Conservation (phyloP, 2,888 invertebrate genomes). For the Drosophila mimetica region DNA sequence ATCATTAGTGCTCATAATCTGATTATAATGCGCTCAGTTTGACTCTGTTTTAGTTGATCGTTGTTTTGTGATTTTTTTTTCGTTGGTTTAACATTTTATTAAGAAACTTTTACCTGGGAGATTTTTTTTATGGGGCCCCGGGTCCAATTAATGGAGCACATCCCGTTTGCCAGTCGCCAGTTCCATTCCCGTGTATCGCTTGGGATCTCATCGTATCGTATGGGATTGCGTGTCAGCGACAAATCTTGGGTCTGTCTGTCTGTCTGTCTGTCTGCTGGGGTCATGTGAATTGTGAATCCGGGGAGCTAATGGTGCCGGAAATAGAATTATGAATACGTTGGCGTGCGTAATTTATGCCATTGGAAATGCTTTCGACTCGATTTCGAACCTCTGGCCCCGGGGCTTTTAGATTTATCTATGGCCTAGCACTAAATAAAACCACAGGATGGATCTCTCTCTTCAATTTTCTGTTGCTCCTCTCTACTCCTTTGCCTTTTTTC, state of each 20-base stretch:
- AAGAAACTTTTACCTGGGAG: constrained; percentile 75
- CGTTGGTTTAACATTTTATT: constrained; percentile 70
- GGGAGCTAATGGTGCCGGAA: constrained; percentile 75
- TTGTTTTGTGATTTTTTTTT: constrained; percentile 44
- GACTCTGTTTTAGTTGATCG: constrained; percentile 58
- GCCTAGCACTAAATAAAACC: constrained; percentile 75
- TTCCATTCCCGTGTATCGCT: constrained; percentile 13
- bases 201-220: constrained; percentile 26
- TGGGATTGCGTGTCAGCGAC: constrained; percentile 72
- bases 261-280: too few relatives aligned
- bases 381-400: constrained; percentile 21
- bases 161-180: constrained; percentile 58
- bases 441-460: constrained; percentile 29
- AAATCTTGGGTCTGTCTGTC: constrained; percentile 62
- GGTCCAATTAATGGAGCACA: constrained; percentile 79
- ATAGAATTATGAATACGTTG: constrained; percentile 80
- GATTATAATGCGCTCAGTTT: constrained; percentile 83
- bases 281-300: constrained; percentile 39
- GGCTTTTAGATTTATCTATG: constrained; percentile 78
- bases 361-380: constrained; percentile 55
- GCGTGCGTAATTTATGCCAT: constrained; percentile 77
- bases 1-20: constrained; percentile 84
- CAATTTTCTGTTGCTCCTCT: background rate
- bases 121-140: constrained; percentile 43
- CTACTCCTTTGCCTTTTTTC: background rate